Evolutionary conservation across 2,797 vertebrate species (phyloP).

Genomic region (Karalla daura): DNA sequence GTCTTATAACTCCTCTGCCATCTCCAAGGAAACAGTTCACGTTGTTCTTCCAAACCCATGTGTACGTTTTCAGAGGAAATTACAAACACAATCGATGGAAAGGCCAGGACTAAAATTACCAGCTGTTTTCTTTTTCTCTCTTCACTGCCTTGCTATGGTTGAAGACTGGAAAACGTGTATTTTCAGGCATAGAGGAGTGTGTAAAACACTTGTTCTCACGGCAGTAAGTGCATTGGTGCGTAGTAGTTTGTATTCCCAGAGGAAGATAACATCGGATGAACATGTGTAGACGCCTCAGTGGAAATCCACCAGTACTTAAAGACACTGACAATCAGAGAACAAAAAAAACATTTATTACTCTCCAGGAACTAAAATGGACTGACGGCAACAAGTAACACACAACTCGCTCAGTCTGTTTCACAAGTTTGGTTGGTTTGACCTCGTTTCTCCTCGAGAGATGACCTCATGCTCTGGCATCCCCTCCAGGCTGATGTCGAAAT

Average conservation of each 20-base stretch:
- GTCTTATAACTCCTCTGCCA: background rate
- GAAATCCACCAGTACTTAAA: background rate
- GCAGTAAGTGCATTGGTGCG: background rate
- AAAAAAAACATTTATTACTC: conserved; percentile 4
- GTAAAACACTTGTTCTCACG: background rate
- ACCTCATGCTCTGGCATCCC: background rate
- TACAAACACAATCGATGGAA: background rate
- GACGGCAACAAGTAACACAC: background rate
- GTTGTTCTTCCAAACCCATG: background rate
- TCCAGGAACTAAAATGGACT: background rate
- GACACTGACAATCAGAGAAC: background rate
- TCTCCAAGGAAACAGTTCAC: background rate
- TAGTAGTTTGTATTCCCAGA: background rate
- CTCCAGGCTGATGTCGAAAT: background rate
- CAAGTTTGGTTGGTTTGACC: background rate
- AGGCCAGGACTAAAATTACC: too few relatives aligned
- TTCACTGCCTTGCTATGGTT: background rate
- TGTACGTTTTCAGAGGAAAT: too few relatives aligned
- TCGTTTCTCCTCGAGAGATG: background rate
- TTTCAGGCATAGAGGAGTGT: background rate
- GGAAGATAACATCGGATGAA: conserved; percentile 28
- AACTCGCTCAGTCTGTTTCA: background rate
- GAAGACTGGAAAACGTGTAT: background rate
- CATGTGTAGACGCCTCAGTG: conserved; percentile 28
- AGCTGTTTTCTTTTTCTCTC: background rate